These are phyloP conservation scores for Augochlorella aurata DNA, from an alignment of 2,888 invertebrate species.

Conservation along the genomic window DNA sequence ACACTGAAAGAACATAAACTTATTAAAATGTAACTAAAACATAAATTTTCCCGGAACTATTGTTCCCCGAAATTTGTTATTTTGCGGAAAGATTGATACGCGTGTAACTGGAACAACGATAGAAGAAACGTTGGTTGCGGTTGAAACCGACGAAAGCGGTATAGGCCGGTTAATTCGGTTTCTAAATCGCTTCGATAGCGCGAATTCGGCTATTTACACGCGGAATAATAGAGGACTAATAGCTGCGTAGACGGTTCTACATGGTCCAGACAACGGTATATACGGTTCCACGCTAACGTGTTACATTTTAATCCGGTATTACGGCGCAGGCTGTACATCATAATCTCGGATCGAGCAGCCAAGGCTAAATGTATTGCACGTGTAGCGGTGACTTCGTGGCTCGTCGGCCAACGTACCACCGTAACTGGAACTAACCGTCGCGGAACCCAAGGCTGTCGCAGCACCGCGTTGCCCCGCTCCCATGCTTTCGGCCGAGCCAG, in stretches of 20 bases:
- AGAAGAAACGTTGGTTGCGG: not conserved
- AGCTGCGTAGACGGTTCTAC: slow-evolving; percentile 15
- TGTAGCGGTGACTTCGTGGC: slow-evolving; percentile 57
- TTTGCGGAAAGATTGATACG: not conserved
- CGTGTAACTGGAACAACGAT: not conserved
- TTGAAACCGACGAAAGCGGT: not conserved
- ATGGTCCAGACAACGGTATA: slow-evolving; percentile 14
- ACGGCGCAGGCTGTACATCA: slow-evolving; percentile 57
- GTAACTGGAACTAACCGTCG: slow-evolving; percentile 55
- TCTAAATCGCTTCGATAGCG: not conserved
- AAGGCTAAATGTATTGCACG: slow-evolving; percentile 58
- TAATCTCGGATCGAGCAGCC: slow-evolving; percentile 63
- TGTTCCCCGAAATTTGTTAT: too few relatives aligned
- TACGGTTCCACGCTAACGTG: slow-evolving; percentile 37
- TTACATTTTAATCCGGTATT: slow-evolving; percentile 68
- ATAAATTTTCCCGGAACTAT: too few relatives aligned
- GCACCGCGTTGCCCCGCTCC: not conserved
- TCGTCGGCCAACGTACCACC: slow-evolving; percentile 37
- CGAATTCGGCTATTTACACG: slow-evolving; percentile 25
- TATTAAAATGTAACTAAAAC: too few relatives aligned
- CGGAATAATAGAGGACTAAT: slow-evolving; percentile 45
- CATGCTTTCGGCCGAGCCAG: not conserved
- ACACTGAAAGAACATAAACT: too few relatives aligned
- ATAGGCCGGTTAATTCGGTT: not conserved
- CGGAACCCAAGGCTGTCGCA: slow-evolving; percentile 15